Evolutionary conservation across 2,113 vertebrate species (phyloP).

Genomic region (Indicator indicator): DNA sequence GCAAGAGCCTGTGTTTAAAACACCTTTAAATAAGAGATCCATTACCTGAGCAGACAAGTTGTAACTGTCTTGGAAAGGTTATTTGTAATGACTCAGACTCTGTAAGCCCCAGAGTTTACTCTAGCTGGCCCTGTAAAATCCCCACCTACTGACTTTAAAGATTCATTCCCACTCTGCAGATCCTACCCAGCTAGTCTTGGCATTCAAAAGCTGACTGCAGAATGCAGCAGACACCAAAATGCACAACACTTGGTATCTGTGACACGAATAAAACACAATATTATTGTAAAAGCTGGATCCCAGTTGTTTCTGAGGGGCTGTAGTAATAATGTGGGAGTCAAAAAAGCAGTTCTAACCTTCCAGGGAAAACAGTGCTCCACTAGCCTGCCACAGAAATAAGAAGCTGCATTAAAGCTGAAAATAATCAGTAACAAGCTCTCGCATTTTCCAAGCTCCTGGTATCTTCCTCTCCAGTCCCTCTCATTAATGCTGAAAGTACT

Average conservation of each 20-base stretch:
- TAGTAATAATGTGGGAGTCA: neutral
- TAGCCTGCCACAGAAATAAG: neutral
- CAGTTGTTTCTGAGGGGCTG: neutral
- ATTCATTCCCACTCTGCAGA: neutral
- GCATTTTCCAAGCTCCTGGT: neutral
- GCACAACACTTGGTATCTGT: neutral
- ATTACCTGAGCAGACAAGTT: neutral
- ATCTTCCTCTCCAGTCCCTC: neutral
- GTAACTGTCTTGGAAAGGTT: neutral
- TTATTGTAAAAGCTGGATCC: neutral
- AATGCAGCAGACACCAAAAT: neutral
- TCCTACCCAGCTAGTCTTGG: neutral
- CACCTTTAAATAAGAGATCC: neutral
- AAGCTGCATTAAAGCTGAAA: neutral
- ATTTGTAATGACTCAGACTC: neutral
- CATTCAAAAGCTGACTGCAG: neutral
- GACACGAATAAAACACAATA: neutral
- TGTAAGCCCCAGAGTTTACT: neutral
- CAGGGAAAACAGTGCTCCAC: neutral
- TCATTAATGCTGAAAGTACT: neutral
- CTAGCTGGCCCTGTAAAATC: neutral
- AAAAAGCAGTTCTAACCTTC: neutral
- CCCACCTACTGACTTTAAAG: neutral
- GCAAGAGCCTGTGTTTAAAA: neutral
- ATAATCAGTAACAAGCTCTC: neutral